Conservation (phyloP, 2,888 invertebrate genomes). For the Papilio gigon region DNA sequence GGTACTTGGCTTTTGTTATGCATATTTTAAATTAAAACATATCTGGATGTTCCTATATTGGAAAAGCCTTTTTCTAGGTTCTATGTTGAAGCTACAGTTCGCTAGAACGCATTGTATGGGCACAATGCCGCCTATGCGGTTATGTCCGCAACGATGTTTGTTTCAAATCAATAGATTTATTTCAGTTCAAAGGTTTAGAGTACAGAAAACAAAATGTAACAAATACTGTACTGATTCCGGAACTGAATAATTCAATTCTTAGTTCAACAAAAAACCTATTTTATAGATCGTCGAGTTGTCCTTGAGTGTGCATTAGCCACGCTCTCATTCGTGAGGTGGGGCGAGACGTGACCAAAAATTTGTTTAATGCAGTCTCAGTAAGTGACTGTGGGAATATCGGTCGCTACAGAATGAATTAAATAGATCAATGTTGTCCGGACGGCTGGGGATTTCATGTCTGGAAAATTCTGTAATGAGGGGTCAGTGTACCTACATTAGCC, state of each 20-base stretch:
- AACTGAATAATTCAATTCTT: neutral
- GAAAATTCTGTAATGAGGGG: too few species aligned
- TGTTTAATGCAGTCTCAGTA: neutral
- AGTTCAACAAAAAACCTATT: conserved; percentile 2
- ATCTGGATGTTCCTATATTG: neutral
- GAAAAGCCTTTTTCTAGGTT: neutral
- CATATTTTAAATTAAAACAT: conserved; percentile 8
- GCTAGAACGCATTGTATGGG: neutral
- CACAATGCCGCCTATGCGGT: neutral
- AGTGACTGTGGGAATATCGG: neutral
- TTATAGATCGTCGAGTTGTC: neutral
- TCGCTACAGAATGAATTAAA: conserved; percentile 27
- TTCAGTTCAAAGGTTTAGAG: too few species aligned
- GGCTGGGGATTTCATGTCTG: too few species aligned
- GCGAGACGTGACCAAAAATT: neutral
- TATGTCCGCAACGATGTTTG: neutral
- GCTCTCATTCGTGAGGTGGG: neutral
- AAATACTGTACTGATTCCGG: neutral
- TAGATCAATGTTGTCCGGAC: conserved; percentile 30
- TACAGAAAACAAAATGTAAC: neutral
- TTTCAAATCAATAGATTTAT: neutral
- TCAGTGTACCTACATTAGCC: neutral
- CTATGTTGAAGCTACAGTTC: neutral
- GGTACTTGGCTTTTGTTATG: neutral
- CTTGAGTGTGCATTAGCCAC: conserved; percentile 1